Percentiles rank a stretch among this genome's conserved stretches.
Evolutionary conservation across 2,113 vertebrate species (phyloP).

Genomic region (Tor tambroides): DNA sequence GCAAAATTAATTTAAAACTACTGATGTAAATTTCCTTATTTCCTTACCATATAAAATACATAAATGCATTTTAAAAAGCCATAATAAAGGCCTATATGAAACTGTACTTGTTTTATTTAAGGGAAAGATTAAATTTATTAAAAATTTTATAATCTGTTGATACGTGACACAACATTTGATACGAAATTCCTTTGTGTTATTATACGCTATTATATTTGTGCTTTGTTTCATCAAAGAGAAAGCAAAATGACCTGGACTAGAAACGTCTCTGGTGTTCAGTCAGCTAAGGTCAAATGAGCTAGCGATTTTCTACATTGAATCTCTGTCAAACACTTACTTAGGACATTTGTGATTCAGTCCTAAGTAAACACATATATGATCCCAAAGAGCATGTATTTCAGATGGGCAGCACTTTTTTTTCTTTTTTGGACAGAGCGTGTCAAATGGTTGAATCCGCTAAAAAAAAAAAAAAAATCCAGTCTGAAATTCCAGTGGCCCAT

Average conservation of each 20-base stretch:
- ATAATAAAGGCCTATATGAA: not conserved
- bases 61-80: not conserved
- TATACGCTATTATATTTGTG: too few relatives aligned
- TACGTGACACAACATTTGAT: not conserved
- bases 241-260: not conserved
- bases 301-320: not conserved
- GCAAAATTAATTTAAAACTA: not conserved
- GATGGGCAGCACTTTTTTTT: not conserved
- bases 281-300: not conserved
- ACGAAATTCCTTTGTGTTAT: not conserved
- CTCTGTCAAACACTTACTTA: not conserved
- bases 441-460: conserved; percentile 9
- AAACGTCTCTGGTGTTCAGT: not conserved
- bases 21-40: not conserved
- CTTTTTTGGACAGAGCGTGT: not conserved
- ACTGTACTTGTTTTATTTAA: not conserved
- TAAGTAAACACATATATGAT: not conserved
- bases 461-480: not conserved
- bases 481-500: conserved; percentile 34
- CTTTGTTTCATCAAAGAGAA: not conserved
- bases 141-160: not conserved
- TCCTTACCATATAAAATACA: not conserved
- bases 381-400: not conserved
- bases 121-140: not conserved
- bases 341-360: not conserved